phyloP scores from a whole-genome alignment of 1,140 invertebrate genomes.

The Zaprionus ornatus region DNA sequence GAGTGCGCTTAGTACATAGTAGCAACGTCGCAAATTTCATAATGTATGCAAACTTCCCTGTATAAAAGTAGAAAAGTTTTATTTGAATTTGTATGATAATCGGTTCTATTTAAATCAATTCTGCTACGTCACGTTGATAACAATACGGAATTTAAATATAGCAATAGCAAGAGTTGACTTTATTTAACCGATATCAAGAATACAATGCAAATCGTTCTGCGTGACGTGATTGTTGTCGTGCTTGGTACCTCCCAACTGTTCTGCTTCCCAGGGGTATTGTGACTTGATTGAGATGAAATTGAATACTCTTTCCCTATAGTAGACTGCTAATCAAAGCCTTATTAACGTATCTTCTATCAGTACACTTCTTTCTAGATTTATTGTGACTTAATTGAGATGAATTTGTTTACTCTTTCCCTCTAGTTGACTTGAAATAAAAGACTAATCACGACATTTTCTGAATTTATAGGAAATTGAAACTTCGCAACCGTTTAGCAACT shows the following conservation, averaged over 20 bases:
- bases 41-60: not conserved
- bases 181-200: constrained; percentile 40
- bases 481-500: constrained; percentile 76
- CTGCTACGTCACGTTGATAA: constrained; percentile 7
- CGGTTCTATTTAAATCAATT: constrained; percentile 9
- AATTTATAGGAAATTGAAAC: constrained; percentile 55
- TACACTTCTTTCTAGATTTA: not conserved
- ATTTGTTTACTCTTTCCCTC: not conserved
- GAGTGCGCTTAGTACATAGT: not conserved
- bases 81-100: not conserved
- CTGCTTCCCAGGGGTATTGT: not conserved
- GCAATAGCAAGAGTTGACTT: constrained; percentile 35
- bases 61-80: not conserved
- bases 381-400: not conserved
- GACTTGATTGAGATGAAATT: not conserved
- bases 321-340: not conserved
- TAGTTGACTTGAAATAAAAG: not conserved
- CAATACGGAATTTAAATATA: constrained; percentile 39
- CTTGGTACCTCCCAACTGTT: constrained; percentile 40
- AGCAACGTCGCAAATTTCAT: not conserved
- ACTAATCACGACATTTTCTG: constrained; percentile 1
- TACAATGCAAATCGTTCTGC: constrained; percentile 56
- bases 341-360: constrained; percentile 13
- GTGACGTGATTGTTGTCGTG: constrained; percentile 43
- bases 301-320: constrained; percentile 1